phyloP scores from a whole-genome alignment of 2,888 invertebrate species.

The Caenorhabditis parvicauda region DNA sequence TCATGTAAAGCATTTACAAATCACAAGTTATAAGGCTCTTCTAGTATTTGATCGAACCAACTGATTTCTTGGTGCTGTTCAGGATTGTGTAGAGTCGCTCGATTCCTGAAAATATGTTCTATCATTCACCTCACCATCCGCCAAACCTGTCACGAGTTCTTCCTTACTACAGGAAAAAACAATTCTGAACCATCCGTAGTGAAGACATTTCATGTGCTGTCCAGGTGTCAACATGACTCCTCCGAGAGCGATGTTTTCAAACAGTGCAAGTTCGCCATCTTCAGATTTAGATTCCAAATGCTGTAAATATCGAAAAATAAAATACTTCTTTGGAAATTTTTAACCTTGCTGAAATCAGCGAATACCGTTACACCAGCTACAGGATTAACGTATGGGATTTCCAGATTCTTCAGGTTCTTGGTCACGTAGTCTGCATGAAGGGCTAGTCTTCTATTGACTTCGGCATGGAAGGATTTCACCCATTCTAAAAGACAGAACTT shows the following conservation, averaged over 20 bases:
- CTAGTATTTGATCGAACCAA: not conserved
- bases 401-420: constrained; percentile 27
- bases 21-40: no score
- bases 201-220: constrained; percentile 36
- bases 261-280: constrained; percentile 31
- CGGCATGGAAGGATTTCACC: constrained; percentile 25
- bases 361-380: constrained; percentile 42
- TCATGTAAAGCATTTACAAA: no score
- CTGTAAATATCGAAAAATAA: constrained; percentile 14
- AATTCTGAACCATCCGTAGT: constrained; percentile 61
- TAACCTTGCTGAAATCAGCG: constrained; percentile 38
- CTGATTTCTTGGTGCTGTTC: not conserved
- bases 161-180: constrained; percentile 48
- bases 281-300: constrained; percentile 12
- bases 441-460: constrained; percentile 25
- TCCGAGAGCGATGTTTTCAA: constrained; percentile 19
- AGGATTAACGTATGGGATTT: constrained; percentile 33
- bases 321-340: not conserved
- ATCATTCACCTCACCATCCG: no score
- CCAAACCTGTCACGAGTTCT: constrained; percentile 55
- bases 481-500: constrained; percentile 20
- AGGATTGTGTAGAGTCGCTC: constrained; percentile 10
- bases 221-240: constrained; percentile 59
- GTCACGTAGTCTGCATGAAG: constrained; percentile 35
- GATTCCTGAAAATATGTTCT: constrained; percentile 6